Percentiles rank a stretch among this genome's conserved stretches.
Evolutionary conservation across 2,113 vertebrate genomes (phyloP).

Genomic region (Melanotaenia duboulayi): DNA sequence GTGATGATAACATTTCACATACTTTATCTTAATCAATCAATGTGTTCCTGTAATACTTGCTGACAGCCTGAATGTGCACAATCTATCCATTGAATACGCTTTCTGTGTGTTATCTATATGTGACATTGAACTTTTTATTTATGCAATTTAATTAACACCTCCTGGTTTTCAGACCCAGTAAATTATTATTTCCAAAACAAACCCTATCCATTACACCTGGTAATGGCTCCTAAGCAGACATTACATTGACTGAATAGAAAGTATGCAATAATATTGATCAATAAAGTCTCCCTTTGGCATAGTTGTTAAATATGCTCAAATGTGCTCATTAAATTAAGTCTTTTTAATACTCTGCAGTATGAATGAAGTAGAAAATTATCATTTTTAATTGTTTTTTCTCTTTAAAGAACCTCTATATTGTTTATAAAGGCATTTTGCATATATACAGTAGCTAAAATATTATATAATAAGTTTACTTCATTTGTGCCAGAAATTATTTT

Average conservation of each 20-base stretch:
- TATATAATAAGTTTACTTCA: neutral
- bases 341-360: constrained; percentile 65
- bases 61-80: constrained; percentile 34
- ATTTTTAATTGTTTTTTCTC: constrained; percentile 18
- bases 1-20: constrained; percentile 23
- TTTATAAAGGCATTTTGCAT: neutral
- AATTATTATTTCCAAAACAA: constrained; percentile 76
- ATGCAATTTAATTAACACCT: constrained; percentile 73
- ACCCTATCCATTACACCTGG: constrained; percentile 78
- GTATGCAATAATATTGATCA: constrained; percentile 82
- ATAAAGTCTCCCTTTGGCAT: constrained; percentile 63
- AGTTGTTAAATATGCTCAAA: constrained; percentile 78
- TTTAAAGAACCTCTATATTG: neutral
- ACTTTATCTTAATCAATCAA: constrained; percentile 25
- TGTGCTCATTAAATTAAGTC: constrained; percentile 82
- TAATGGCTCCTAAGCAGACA: constrained; percentile 81
- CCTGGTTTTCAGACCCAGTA: constrained; percentile 71
- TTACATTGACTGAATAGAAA: constrained; percentile 80
- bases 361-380: constrained; percentile 15
- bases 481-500: neutral
- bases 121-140: constrained; percentile 32
- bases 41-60: constrained; percentile 52
- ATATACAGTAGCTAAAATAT: neutral
- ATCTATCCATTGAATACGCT: constrained; percentile 46
- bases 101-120: constrained; percentile 38